phyloP scores from a whole-genome alignment of 2,888 invertebrate species.

The Phragmatobia fuliginosa region DNA sequence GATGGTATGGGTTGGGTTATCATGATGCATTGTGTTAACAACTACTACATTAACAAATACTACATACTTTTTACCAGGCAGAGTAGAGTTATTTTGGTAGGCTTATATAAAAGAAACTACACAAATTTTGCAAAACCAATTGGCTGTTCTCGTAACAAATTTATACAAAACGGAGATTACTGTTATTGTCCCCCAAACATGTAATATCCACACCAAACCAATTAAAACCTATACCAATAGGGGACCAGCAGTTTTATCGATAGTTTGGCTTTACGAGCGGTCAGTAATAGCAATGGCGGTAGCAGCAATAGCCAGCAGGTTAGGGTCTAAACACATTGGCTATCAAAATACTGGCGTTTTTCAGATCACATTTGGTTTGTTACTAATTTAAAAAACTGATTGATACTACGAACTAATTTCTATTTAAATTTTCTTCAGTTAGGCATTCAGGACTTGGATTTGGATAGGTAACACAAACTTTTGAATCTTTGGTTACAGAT shows the following conservation, averaged over 20 bases:
- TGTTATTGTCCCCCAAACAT: constrained; percentile 19
- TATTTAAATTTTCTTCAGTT: too few species aligned
- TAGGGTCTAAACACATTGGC: neutral
- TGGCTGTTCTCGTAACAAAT: neutral
- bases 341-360: neutral
- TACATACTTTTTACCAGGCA: too few species aligned
- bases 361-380: too few species aligned
- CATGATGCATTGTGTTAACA: too few species aligned
- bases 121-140: neutral
- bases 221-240: constrained; percentile 47
- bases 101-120: neutral
- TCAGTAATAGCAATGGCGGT: constrained; percentile 56
- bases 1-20: too few species aligned
- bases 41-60: too few species aligned
- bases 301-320: constrained; percentile 19
- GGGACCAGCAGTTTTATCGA: constrained; percentile 59
- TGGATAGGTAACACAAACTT: too few species aligned
- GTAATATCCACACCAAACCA: constrained; percentile 22
- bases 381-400: too few species aligned
- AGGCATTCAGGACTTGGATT: too few species aligned
- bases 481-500: neutral
- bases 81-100: too few species aligned
- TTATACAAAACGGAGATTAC: constrained; percentile 17
- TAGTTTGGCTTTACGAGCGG: constrained; percentile 69
- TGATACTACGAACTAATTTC: too few species aligned